These are phyloP conservation scores for Leptoclinus maculatus DNA, from an alignment of 2,797 vertebrate genomes.

Conservation along the genomic window DNA sequence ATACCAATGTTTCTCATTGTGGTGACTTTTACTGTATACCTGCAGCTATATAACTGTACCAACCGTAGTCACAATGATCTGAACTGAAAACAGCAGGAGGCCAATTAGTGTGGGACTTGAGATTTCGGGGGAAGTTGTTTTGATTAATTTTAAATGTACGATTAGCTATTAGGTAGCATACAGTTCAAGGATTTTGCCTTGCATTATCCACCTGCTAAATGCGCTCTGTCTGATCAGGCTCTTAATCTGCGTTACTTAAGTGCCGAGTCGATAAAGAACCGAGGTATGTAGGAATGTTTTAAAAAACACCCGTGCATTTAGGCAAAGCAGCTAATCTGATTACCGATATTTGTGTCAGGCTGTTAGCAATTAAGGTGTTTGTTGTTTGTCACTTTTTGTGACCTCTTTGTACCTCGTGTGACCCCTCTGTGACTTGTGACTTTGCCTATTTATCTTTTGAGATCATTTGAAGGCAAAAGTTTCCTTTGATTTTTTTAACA, in stretches of 20 bases:
- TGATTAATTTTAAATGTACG: neutral
- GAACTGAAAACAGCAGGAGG: neutral
- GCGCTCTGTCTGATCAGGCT: neutral
- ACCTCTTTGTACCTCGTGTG: neutral
- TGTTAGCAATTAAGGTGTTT: slow-evolving; percentile 22
- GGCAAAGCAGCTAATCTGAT: slow-evolving; percentile 35
- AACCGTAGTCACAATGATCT: neutral
- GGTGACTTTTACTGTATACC: neutral
- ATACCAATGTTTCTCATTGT: neutral
- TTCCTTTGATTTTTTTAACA: neutral
- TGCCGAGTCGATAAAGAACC: neutral
- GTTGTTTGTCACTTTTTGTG: slow-evolving; percentile 25
- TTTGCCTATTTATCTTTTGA: neutral
- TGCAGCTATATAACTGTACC: neutral
- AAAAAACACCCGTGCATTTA: neutral
- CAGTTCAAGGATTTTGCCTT: neutral
- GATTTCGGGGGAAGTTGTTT: neutral
- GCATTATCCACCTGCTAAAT: neutral
- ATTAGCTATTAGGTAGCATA: neutral
- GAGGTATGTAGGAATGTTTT: neutral
- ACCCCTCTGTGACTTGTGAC: slow-evolving; percentile 6
- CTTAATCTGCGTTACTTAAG: neutral
- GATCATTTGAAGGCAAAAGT: neutral
- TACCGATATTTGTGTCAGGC: slow-evolving; percentile 29
- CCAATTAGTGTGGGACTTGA: neutral